Percentiles rank a stretch among this genome's conserved stretches.
phyloP scores from a whole-genome alignment of 2,797 vertebrate genomes.

The Gymnodraco acuticeps region DNA sequence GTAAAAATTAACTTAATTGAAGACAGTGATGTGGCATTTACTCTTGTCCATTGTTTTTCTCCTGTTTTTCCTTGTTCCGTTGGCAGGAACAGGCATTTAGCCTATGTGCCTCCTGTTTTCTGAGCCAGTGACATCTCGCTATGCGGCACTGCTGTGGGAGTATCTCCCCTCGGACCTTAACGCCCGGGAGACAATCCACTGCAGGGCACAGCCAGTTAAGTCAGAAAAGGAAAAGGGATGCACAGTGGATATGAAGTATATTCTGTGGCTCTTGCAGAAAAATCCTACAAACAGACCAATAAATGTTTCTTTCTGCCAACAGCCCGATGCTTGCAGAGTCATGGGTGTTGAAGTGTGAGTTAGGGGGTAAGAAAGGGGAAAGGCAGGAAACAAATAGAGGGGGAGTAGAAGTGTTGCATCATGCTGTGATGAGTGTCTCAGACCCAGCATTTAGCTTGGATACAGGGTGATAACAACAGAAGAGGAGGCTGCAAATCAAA shows the following conservation, averaged over 20 bases:
- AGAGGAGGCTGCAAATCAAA: conserved; percentile 39
- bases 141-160: conserved; percentile 58
- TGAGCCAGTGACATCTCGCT: conserved; percentile 63
- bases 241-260: conserved; percentile 9
- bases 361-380: conserved; percentile 28
- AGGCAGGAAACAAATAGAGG: conserved; percentile 13
- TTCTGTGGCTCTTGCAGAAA: conserved; percentile 26
- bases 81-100: conserved; percentile 69
- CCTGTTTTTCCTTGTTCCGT: conserved; percentile 45
- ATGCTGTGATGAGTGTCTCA: conserved; percentile 36
- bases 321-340: conserved; percentile 32
- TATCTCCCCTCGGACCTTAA: conserved; percentile 60
- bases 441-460: conserved; percentile 37
- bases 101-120: conserved; percentile 67
- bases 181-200: conserved; percentile 54
- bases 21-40: conserved; percentile 40
- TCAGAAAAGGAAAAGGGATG: conserved; percentile 26
- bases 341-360: conserved; percentile 44
- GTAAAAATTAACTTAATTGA: conserved; percentile 22
- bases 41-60: conserved; percentile 40
- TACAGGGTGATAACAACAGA: conserved; percentile 24
- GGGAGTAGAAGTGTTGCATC: conserved; percentile 39
- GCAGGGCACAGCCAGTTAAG: conserved; percentile 54
- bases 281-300: not conserved
- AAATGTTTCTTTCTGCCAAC: conserved; percentile 25